Percentiles rank a stretch among this genome's conserved stretches.
Evolutionary conservation across 1,140 invertebrate species (phyloP).

Genomic region (Psix sp.): DNA sequence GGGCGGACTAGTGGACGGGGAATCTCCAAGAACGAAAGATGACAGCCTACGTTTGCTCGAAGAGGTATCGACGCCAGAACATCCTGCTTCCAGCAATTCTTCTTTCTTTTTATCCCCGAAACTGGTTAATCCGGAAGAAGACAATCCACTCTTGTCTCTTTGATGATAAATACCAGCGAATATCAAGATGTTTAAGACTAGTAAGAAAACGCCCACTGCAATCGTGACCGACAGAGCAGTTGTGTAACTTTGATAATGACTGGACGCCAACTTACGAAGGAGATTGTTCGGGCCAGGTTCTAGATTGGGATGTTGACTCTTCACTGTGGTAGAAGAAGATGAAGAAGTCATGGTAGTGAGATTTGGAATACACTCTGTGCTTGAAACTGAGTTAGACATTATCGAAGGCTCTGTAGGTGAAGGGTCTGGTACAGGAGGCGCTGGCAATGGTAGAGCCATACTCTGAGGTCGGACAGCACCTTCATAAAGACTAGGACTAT

Average conservation of each 20-base stretch:
- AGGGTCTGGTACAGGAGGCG: constrained; percentile 73
- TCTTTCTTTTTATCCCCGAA: constrained; percentile 84
- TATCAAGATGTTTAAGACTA: constrained; percentile 94
- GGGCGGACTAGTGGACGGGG: constrained; percentile 76
- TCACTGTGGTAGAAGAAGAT: constrained; percentile 71
- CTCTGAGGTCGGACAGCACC: constrained; percentile 84
- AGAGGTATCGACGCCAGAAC: constrained; percentile 78
- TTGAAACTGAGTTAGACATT: constrained; percentile 58
- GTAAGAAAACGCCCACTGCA: constrained; percentile 90
- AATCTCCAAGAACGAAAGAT: constrained; percentile 70
- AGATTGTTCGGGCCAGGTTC: constrained; percentile 80
- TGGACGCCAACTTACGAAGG: constrained; percentile 84
- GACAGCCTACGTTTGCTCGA: constrained; percentile 79
- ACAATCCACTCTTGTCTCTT: constrained; percentile 80
- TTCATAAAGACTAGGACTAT: constrained; percentile 83
- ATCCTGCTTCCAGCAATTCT: constrained; percentile 84
- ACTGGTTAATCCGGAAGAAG: constrained; percentile 59
- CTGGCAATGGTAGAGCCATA: constrained; percentile 79
- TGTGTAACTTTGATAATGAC: constrained; percentile 90
- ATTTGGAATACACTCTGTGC: constrained; percentile 74
- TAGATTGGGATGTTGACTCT: constrained; percentile 63
- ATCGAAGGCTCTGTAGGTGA: constrained; percentile 75
- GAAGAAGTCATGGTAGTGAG: constrained; percentile 72
- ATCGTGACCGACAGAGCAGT: constrained; percentile 95
- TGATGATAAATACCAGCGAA: constrained; percentile 97